A percentile compares a stretch with the other conserved stretches of the same genome.
These are phyloP conservation scores for Pachypanchax playfairii DNA, from an alignment of 2,113 vertebrate species.

Conservation along the genomic window DNA sequence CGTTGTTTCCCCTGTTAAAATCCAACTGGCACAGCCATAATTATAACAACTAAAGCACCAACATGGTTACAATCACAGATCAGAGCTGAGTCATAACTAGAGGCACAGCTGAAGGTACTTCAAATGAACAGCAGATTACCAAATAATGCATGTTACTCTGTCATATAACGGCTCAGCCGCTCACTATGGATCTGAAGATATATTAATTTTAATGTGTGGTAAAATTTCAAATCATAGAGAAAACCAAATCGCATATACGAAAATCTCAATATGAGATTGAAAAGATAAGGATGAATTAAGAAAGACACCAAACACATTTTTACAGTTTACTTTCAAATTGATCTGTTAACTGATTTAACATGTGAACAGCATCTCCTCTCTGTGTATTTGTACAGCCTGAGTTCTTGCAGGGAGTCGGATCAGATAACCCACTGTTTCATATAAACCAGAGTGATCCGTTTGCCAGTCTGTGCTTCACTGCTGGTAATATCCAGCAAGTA, in stretches of 20 bases:
- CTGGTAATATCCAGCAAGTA: constrained; percentile 49
- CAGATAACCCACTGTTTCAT: constrained; percentile 45
- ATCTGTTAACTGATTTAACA: fast-evolving
- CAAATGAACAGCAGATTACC: no score
- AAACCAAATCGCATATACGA: no score
- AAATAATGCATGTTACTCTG: no score
- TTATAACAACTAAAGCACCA: neutral
- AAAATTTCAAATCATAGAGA: no score
- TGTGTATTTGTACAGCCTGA: constrained; percentile 33
- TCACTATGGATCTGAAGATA: no score
- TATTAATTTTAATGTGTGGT: no score
- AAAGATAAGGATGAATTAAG: no score
- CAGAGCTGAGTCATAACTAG: constrained; percentile 11
- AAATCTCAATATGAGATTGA: no score
- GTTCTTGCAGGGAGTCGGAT: constrained; percentile 26
- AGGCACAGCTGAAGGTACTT: neutral
- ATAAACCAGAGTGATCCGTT: constrained; percentile 43
- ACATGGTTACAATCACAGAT: neutral
- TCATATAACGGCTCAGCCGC: no score
- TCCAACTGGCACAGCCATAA: constrained; percentile 6
- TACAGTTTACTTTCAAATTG: neutral
- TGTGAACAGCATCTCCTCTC: neutral
- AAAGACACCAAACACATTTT: no score
- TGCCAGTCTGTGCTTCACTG: constrained; percentile 32
- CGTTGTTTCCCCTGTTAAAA: constrained; percentile 1